Conservation (phyloP, 2,113 vertebrate genomes). For the Alces alces region DNA sequence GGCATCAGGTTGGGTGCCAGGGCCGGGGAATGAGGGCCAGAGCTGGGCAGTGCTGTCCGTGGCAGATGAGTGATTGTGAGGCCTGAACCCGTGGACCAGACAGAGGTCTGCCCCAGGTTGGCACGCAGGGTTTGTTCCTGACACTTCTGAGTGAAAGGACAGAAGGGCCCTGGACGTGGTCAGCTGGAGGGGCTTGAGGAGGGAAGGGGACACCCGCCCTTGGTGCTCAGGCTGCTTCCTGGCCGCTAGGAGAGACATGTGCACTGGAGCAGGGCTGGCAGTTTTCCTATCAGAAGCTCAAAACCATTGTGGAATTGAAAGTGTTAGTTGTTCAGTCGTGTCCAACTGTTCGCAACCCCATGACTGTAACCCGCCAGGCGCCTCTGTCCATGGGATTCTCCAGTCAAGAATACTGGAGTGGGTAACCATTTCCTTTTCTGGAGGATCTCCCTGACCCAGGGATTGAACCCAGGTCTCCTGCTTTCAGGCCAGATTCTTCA, state of each 20-base stretch:
- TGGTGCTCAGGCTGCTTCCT: neutral
- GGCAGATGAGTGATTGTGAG: neutral
- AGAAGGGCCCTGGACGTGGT: neutral
- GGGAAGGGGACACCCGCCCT: neutral
- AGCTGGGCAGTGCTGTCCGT: neutral
- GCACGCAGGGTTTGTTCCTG: neutral
- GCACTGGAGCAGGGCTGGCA: neutral
- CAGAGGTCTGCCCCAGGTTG: neutral
- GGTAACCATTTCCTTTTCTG: neutral
- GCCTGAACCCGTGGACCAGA: neutral
- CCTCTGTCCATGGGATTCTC: neutral
- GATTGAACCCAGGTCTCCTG: neutral
- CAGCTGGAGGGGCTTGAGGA: neutral
- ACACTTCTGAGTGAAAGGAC: neutral
- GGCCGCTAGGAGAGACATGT: neutral
- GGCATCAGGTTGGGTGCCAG: accelerated
- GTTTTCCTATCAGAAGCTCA: neutral
- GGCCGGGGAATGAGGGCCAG: neutral
- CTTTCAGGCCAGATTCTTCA: neutral
- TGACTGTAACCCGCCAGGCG: neutral
- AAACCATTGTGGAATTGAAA: neutral
- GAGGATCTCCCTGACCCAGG: neutral
- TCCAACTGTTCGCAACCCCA: neutral
- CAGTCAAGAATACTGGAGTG: neutral
- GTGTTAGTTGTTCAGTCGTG: neutral